These are phyloP conservation scores for Peromyscus nudipes DNA, from an alignment of 2,797 vertebrate genomes.

Conservation along the genomic window DNA sequence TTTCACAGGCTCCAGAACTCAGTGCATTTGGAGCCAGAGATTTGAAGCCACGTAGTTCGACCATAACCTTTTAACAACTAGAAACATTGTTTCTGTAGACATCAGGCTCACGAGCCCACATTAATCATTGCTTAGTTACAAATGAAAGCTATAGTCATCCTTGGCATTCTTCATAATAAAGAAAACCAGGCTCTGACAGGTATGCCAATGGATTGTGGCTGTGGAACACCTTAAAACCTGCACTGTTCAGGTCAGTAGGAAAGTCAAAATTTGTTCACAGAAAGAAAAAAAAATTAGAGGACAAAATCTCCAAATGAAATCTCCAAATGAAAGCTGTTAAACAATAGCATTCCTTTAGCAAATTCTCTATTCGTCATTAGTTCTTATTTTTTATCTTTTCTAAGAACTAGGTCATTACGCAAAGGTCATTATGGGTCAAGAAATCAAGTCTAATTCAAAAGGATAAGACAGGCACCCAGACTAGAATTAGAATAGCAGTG, in stretches of 20 bases:
- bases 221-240: neutral
- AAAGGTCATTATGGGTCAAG: neutral
- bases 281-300: neutral
- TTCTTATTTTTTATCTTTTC: neutral
- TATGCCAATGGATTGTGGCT: neutral
- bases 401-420: neutral
- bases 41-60: neutral
- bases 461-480: neutral
- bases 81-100: neutral
- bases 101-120: neutral
- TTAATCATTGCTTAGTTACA: neutral
- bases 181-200: neutral
- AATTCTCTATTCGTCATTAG: neutral
- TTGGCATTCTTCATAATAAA: neutral
- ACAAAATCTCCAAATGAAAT: neutral
- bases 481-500: neutral
- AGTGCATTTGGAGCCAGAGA: neutral
- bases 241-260: neutral
- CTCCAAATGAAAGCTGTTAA: neutral
- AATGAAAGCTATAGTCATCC: neutral
- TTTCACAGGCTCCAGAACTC: neutral
- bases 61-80: neutral
- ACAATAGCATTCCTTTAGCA: constrained; percentile 4
- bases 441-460: neutral
- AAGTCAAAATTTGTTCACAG: neutral